These are phyloP conservation scores for Polypterus bichir DNA, from an alignment of 2,113 vertebrate species.

Conservation along the genomic window DNA sequence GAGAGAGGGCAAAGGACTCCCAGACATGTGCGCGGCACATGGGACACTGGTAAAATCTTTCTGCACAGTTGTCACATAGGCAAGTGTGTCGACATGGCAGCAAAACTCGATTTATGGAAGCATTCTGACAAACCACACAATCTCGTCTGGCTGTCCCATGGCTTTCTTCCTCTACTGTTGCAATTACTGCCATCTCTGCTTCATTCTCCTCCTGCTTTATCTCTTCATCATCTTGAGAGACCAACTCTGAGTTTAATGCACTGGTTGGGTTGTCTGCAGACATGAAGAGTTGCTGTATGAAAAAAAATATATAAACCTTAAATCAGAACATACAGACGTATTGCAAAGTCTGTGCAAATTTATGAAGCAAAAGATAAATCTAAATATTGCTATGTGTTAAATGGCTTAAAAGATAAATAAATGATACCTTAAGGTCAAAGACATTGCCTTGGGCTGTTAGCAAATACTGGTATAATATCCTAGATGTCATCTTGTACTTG, in stretches of 20 bases:
- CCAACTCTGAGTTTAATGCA: not conserved
- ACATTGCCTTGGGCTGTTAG: conserved; percentile 76
- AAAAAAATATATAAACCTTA: not conserved
- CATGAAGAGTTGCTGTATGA: conserved; percentile 84
- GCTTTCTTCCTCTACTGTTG: conserved; percentile 37
- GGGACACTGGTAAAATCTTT: conserved; percentile 77
- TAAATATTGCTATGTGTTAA: no score
- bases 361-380: no score
- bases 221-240: conserved; percentile 18
- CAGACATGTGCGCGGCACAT: conserved; percentile 81
- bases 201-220: conserved; percentile 39
- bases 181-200: conserved; percentile 30
- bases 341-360: no score
- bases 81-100: conserved; percentile 86
- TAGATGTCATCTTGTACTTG: conserved; percentile 66
- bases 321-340: no score
- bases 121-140: conserved; percentile 90
- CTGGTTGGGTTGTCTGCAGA: conserved; percentile 51
- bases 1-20: conserved; percentile 69
- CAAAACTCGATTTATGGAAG: conserved; percentile 73
- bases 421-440: conserved; percentile 80
- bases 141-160: conserved; percentile 54
- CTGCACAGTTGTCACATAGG: conserved; percentile 69
- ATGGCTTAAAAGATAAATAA: not conserved
- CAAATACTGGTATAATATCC: conserved; percentile 80